Percentiles rank a stretch among this genome's conserved stretches.
These are phyloP conservation scores for Nasonia oneida DNA, from an alignment of 2,888 invertebrate genomes.

Conservation along the genomic window DNA sequence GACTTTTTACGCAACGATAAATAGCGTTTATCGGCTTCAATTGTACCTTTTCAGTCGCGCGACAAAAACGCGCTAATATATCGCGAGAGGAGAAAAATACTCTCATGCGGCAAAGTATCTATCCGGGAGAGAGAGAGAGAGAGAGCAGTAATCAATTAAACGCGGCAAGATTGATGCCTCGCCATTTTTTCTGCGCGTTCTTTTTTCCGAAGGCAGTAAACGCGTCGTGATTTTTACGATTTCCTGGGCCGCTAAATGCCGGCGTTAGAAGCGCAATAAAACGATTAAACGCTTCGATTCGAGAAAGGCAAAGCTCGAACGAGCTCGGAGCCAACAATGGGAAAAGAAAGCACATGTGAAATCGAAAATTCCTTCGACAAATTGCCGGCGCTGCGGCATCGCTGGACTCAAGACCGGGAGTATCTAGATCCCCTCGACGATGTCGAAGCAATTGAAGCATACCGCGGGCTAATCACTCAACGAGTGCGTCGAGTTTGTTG, in stretches of 20 bases:
- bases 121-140: no score
- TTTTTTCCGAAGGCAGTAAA: neutral
- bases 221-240: slow-evolving; percentile 19
- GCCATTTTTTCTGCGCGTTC: slow-evolving; percentile 18
- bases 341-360: slow-evolving; percentile 4
- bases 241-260: neutral
- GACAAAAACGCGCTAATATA: no score
- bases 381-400: neutral
- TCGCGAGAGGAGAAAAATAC: neutral
- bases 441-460: no score
- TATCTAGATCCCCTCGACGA: no score
- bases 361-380: slow-evolving; percentile 16
- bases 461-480: no score
- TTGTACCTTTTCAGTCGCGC: no score
- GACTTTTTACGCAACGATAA: neutral
- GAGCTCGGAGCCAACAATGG: neutral
- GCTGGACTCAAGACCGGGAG: no score
- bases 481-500: no score
- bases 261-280: neutral
- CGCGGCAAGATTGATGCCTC: slow-evolving; percentile 27
- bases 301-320: no score
- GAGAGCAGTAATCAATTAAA: slow-evolving; percentile 18
- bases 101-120: neutral
- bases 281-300: neutral
- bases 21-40: neutral